Evolutionary conservation across 2,888 invertebrate species (phyloP).

Genomic region (Panzeria rudis): DNA sequence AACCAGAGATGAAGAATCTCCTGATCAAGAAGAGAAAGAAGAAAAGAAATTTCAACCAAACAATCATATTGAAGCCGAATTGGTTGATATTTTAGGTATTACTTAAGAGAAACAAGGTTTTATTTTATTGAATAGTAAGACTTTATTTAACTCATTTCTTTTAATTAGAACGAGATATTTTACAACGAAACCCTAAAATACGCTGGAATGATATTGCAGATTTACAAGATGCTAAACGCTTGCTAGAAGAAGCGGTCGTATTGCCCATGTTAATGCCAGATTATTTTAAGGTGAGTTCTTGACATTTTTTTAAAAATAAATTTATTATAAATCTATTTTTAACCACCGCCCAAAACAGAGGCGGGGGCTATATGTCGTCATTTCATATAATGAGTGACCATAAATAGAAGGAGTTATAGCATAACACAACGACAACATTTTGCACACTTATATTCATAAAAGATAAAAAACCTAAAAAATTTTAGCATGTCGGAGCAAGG

Average conservation of each 20-base stretch:
- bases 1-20: slow-evolving; percentile 85
- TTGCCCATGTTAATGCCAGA: slow-evolving; percentile 99
- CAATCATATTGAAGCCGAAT: slow-evolving; percentile 92
- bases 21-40: slow-evolving; percentile 91
- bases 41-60: slow-evolving; percentile 94
- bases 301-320: no score
- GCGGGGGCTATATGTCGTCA: no score
- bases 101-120: background rate
- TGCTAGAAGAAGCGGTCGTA: slow-evolving; percentile 98
- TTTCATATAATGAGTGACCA: no score
- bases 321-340: no score
- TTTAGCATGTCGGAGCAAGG: no score
- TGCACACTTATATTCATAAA: no score
- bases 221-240: slow-evolving; percentile 92
- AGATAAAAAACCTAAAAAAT: no score
- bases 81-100: slow-evolving; percentile 94
- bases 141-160: background rate
- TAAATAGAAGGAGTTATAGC: no score
- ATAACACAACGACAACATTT: no score
- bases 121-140: background rate
- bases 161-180: slow-evolving; percentile 93
- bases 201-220: slow-evolving; percentile 98
- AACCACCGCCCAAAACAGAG: no score
- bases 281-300: slow-evolving; percentile 92
- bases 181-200: slow-evolving; percentile 98